phyloP scores from a whole-genome alignment of 2,888 invertebrate species.

The Xestia ashworthii region DNA sequence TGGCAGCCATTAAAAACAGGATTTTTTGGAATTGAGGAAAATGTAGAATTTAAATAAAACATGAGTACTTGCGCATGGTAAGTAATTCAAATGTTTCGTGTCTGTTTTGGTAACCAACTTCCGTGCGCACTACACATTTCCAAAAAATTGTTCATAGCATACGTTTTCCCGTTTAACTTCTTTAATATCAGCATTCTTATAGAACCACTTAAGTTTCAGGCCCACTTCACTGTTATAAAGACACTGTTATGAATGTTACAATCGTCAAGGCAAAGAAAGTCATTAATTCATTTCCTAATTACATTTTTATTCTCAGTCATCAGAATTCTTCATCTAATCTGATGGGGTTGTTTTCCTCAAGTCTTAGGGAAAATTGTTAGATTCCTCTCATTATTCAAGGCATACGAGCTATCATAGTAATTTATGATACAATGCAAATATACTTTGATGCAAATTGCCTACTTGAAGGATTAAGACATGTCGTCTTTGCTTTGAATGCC shows the following conservation, averaged over 20 bases:
- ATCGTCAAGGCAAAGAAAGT: neutral
- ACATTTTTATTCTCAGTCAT: neutral
- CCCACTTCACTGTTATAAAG: neutral
- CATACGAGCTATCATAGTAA: conserved; percentile 5
- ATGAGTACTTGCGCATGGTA: neutral
- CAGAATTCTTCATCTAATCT: neutral
- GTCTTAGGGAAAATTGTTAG: conserved; percentile 32
- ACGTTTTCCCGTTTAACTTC: neutral
- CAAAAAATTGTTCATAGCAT: neutral
- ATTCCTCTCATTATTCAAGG: conserved; percentile 31
- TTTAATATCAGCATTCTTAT: neutral
- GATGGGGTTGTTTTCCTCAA: conserved; percentile 21
- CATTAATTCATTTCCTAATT: neutral
- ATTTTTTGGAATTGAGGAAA: conserved; percentile 10
- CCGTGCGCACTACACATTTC: neutral
- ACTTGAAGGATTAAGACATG: neutral
- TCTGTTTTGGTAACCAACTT: neutral
- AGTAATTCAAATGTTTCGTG: neutral
- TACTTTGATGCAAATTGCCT: conserved; percentile 15
- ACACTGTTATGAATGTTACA: neutral
- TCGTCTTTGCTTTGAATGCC: conserved; percentile 13
- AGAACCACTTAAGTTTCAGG: neutral
- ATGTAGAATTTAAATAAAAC: neutral
- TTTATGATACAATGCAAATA: conserved; percentile 1
- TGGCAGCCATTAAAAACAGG: neutral